phyloP scores from a whole-genome alignment of 2,113 vertebrate species.

The Phaethornis superciliosus region DNA sequence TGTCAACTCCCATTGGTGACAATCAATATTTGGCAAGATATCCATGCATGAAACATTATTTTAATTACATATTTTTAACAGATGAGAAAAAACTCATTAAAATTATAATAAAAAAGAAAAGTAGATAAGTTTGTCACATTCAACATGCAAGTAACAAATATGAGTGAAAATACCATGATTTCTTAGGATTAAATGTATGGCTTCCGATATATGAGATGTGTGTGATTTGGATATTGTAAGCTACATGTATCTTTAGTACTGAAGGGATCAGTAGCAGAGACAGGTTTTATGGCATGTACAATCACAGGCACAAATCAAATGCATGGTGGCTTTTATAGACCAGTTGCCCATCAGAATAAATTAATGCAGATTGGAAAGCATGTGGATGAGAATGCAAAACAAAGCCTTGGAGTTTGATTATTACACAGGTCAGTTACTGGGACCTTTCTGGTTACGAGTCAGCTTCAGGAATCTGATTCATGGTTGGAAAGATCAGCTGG shows the following conservation, averaged over 20 bases:
- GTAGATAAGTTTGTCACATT: background rate
- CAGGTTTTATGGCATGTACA: background rate
- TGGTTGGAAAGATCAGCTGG: conserved; percentile 19
- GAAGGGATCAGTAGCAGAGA: background rate
- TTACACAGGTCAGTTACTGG: background rate
- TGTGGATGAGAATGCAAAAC: background rate
- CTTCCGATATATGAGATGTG: background rate
- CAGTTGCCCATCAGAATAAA: background rate
- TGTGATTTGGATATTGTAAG: background rate
- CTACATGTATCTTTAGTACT: background rate
- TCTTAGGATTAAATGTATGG: background rate
- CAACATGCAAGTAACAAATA: background rate
- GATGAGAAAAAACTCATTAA: background rate
- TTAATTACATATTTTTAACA: background rate
- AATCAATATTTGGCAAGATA: background rate
- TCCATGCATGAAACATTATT: background rate
- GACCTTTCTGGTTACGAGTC: conserved; percentile 40
- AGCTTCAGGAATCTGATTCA: conserved; percentile 25
- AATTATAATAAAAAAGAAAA: background rate
- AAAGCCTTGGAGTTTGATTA: background rate
- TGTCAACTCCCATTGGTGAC: background rate
- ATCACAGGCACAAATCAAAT: background rate
- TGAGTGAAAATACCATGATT: background rate
- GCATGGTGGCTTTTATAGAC: background rate
- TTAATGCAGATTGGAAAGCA: background rate